phyloP scores from a whole-genome alignment of 2,113 vertebrate species.

The Sus scrofa region DNA sequence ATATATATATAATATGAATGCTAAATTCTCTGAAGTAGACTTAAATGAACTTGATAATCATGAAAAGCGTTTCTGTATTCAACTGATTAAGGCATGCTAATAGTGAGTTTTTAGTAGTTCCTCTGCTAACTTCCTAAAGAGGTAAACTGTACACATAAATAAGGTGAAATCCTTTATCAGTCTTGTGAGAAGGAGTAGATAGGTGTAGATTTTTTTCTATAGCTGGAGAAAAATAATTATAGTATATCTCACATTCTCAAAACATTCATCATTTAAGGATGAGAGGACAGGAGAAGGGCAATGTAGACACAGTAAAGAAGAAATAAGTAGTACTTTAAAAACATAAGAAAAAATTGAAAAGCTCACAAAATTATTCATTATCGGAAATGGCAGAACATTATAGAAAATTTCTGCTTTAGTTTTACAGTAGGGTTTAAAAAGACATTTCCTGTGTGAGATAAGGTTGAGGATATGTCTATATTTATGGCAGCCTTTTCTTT shows the following conservation, averaged over 20 bases:
- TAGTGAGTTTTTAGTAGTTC: neutral
- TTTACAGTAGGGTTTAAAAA: neutral
- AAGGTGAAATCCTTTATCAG: neutral
- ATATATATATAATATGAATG: neutral
- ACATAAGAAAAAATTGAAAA: neutral
- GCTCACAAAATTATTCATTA: neutral
- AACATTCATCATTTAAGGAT: conserved; percentile 47
- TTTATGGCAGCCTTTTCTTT: neutral
- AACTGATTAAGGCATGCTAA: neutral
- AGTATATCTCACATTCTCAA: neutral
- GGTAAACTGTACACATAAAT: neutral
- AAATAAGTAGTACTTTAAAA: neutral
- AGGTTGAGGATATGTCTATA: neutral
- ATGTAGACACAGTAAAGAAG: neutral
- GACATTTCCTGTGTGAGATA: neutral
- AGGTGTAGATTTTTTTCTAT: conserved; percentile 35
- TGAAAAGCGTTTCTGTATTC: neutral
- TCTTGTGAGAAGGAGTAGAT: neutral
- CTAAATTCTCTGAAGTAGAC: neutral
- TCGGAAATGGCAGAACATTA: conserved; percentile 19
- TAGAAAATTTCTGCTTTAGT: conserved; percentile 16
- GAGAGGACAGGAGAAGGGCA: conserved; percentile 35
- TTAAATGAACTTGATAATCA: conserved; percentile 3
- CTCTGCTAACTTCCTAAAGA: neutral
- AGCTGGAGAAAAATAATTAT: conserved; percentile 59